These are phyloP conservation scores for Electrona antarctica DNA, from an alignment of 2,113 vertebrate species.

Conservation along the genomic window DNA sequence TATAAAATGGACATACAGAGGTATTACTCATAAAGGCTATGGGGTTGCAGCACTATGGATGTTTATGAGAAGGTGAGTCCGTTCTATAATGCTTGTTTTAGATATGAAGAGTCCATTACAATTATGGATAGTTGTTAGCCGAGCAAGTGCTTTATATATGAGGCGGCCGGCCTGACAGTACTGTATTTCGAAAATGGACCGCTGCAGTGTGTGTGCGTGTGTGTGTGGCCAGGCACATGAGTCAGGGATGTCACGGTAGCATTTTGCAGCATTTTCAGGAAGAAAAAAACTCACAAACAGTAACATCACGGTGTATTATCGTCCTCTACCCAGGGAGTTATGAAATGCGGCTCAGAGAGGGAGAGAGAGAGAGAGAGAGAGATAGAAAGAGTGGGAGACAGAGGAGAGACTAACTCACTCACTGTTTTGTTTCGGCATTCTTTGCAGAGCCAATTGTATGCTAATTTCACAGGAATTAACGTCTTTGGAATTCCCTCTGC, in stretches of 20 bases:
- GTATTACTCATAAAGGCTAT: conserved; percentile 47
- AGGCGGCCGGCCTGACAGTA: too few relatives aligned
- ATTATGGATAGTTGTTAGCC: conserved; percentile 57
- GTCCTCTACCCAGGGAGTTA: conserved; percentile 44
- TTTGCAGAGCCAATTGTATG: conserved; percentile 1
- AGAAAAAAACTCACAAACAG: conserved; percentile 2
- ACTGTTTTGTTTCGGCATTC: background rate
- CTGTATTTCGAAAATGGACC: too few relatives aligned
- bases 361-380: conserved; percentile 43
- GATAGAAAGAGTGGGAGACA: conserved; percentile 40
- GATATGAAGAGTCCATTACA: conserved; percentile 68
- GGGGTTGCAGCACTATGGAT: conserved; percentile 27
- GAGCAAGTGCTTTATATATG: conserved; percentile 47
- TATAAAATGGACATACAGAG: conserved; percentile 43
- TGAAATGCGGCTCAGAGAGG: conserved; percentile 32
- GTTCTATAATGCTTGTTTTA: conserved; percentile 54
- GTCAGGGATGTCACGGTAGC: conserved; percentile 46
- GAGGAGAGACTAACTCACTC: conserved; percentile 15
- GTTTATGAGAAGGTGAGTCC: conserved; percentile 47
- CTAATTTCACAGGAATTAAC: conserved; percentile 37
- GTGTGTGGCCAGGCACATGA: conserved; percentile 41
- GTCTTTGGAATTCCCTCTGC: conserved; percentile 14
- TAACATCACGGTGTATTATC: conserved; percentile 43
- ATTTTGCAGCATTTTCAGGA: conserved; percentile 39
- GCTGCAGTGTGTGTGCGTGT: too few relatives aligned